Conservation (phyloP, 2,113 vertebrate genomes). For the Rhinogobius similis region DNA sequence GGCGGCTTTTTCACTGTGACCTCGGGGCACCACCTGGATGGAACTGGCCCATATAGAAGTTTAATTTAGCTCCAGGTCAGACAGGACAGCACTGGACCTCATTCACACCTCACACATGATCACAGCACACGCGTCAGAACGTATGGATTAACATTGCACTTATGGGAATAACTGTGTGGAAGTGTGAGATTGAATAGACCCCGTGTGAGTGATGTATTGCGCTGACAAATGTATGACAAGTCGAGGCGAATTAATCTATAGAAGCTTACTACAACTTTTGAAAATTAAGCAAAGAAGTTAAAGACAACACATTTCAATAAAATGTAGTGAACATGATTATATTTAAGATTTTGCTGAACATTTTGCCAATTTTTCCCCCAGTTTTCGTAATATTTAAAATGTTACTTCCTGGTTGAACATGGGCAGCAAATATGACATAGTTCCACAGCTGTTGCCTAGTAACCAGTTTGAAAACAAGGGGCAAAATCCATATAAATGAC, state of each 20-base stretch:
- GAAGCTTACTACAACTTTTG: no score
- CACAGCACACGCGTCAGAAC: background rate
- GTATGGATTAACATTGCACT: background rate
- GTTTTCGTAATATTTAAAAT: no score
- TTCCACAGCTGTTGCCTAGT: no score
- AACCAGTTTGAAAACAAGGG: no score
- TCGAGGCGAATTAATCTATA: background rate
- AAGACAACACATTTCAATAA: no score
- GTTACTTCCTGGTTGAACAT: no score
- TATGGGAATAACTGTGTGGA: background rate
- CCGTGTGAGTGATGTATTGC: background rate
- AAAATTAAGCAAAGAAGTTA: no score
- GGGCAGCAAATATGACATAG: no score
- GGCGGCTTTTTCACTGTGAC: constrained; percentile 31
- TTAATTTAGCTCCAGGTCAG: constrained; percentile 63
- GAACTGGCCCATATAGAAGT: constrained; percentile 53
- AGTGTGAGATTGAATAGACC: background rate
- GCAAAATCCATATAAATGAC: no score
- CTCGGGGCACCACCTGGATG: constrained; percentile 55
- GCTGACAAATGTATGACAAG: background rate
- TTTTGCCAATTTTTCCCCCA: no score
- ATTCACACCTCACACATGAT: constrained; percentile 17
- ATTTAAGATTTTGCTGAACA: no score
- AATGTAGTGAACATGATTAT: no score
- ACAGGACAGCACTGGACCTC: constrained; percentile 23